phyloP scores from a whole-genome alignment of 2,113 vertebrate species.

The Hirundichthys speculiger region DNA sequence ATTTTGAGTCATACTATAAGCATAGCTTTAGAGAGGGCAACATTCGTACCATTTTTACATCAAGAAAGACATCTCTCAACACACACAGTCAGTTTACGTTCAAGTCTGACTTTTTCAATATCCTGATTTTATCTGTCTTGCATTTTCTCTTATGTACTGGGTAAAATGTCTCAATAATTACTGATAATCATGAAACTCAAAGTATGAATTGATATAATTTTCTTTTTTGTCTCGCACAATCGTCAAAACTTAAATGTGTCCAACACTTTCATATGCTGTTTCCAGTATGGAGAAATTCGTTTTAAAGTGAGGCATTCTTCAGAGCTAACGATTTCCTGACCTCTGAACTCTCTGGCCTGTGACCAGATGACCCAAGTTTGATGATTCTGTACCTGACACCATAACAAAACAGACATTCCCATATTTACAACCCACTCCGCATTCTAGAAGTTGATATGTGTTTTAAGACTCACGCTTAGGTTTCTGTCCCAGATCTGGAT shows the following conservation, averaged over 20 bases:
- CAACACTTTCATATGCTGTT: not conserved
- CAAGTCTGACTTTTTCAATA: too few species aligned
- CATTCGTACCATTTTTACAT: too few species aligned
- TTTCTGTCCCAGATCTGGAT: slow-evolving; percentile 99
- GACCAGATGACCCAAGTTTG: slow-evolving; percentile 55
- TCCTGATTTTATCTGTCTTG: not conserved
- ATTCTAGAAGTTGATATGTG: slow-evolving; percentile 9
- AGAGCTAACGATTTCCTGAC: slow-evolving; percentile 44
- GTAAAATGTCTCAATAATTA: not conserved
- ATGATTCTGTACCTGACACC: slow-evolving; percentile 36
- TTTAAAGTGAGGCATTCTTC: slow-evolving; percentile 39
- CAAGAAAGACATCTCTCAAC: too few species aligned
- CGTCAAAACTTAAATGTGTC: slow-evolving; percentile 3
- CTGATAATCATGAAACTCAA: not conserved
- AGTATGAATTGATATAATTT: not conserved
- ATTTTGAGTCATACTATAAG: slow-evolving; percentile 13
- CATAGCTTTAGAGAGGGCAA: not conserved
- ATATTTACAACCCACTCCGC: slow-evolving; percentile 49
- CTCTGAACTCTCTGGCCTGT: slow-evolving; percentile 52
- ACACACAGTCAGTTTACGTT: too few species aligned
- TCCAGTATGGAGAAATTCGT: slow-evolving; percentile 19
- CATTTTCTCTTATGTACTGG: too few species aligned
- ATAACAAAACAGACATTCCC: slow-evolving; percentile 34
- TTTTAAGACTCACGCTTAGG: slow-evolving; percentile 86
- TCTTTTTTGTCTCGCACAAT: not conserved